Percentiles rank a stretch among this genome's conserved stretches.
Evolutionary conservation across 2,888 invertebrate species (phyloP).

Genomic region (Eupithecia exiguata): DNA sequence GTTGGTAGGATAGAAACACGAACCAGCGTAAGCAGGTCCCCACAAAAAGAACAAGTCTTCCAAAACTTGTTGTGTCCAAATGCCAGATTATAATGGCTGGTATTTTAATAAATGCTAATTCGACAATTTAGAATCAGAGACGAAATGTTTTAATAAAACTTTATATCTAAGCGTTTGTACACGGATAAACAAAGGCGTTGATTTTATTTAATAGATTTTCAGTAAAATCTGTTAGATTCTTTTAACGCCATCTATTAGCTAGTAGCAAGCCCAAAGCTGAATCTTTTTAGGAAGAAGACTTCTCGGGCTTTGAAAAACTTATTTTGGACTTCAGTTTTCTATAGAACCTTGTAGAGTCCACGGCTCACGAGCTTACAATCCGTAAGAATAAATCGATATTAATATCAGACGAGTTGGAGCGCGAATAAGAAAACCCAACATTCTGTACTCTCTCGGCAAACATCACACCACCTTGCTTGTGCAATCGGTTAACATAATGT

Average conservation of each 20-base stretch:
- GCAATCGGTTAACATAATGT: slow-evolving; percentile 13
- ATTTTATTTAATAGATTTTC: slow-evolving; percentile 10
- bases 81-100: slow-evolving; percentile 54
- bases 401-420: not conserved
- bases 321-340: not conserved
- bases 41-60: slow-evolving; percentile 23
- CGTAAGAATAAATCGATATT: too few species aligned
- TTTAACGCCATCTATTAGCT: slow-evolving; percentile 34
- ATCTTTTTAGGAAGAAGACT: not conserved
- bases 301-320: not conserved
- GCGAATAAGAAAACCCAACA: slow-evolving; percentile 26
- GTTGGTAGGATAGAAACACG: slow-evolving; percentile 38
- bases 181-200: slow-evolving; percentile 10
- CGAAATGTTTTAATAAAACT: slow-evolving; percentile 38
- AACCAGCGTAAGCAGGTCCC: slow-evolving; percentile 47
- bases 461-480: slow-evolving; percentile 3
- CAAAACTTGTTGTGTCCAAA: slow-evolving; percentile 44
- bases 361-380: not conserved
- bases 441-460: slow-evolving; percentile 14
- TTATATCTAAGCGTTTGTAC: slow-evolving; percentile 21
- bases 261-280: slow-evolving; percentile 14
- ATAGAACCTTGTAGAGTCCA: too few species aligned
- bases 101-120: slow-evolving; percentile 63
- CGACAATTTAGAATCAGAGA: slow-evolving; percentile 50
- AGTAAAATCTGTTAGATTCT: slow-evolving; percentile 1